These are phyloP conservation scores for Schrankia costaestrigalis DNA, from an alignment of 2,888 invertebrate genomes.

Conservation along the genomic window DNA sequence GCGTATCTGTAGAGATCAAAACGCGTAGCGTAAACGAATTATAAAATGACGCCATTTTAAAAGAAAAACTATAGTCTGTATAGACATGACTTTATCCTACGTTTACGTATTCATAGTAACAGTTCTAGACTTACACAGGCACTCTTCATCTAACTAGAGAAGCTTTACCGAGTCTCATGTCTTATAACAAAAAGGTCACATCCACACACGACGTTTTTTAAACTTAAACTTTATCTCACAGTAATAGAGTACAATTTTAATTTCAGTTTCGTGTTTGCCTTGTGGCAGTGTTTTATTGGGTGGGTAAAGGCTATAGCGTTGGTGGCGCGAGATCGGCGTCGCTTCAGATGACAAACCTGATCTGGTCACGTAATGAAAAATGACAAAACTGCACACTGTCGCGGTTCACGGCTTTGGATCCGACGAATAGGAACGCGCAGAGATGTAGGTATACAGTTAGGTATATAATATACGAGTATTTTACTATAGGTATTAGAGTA, in stretches of 20 bases:
- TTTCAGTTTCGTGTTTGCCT: background rate
- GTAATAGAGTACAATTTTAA: conserved; percentile 22
- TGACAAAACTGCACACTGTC: conserved; percentile 72
- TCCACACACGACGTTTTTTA: conserved; percentile 8
- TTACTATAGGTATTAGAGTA: too few relatives aligned
- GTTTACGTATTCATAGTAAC: conserved; percentile 67
- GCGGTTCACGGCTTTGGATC: conserved; percentile 36
- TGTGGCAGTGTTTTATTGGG: conserved; percentile 7
- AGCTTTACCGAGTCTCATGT: conserved; percentile 51
- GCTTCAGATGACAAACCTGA: conserved; percentile 77
- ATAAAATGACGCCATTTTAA: too few relatives aligned
- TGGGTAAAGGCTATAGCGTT: conserved; percentile 49
- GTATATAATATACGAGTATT: too few relatives aligned
- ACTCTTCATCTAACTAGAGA: conserved; percentile 62
- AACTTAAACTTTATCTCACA: background rate
- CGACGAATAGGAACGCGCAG: conserved; percentile 35
- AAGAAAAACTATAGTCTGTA: too few relatives aligned
- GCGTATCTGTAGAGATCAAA: too few relatives aligned
- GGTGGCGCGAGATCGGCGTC: conserved; percentile 50
- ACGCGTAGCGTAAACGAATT: too few relatives aligned
- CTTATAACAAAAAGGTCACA: conserved; percentile 16
- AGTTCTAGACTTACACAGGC: conserved; percentile 57
- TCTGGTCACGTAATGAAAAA: conserved; percentile 86
- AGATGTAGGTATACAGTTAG: conserved; percentile 6
- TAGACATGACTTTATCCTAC: conserved; percentile 52